phyloP scores from a whole-genome alignment of 2,797 vertebrate genomes.

The Xenentodon cancila region DNA sequence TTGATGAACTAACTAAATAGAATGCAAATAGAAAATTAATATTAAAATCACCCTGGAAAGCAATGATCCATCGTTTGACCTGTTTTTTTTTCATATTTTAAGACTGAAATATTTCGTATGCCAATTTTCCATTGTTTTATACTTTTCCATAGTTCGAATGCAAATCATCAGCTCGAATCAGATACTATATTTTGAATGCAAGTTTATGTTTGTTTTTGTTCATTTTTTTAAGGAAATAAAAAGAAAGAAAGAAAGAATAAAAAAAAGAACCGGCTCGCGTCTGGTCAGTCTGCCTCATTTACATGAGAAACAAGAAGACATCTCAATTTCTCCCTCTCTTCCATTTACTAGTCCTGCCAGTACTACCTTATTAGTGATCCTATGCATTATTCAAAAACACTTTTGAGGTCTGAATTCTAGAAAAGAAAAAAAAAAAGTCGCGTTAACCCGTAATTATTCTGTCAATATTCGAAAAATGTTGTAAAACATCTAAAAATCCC shows the following conservation, averaged over 20 bases:
- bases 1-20: constrained; percentile 13
- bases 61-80: constrained; percentile 17
- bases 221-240: neutral
- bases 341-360: constrained; percentile 64
- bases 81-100: constrained; percentile 23
- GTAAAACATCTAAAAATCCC: constrained; percentile 30
- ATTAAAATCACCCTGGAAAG: constrained; percentile 45
- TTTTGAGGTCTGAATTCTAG: constrained; percentile 56
- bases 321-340: constrained; percentile 62
- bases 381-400: constrained; percentile 73
- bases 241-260: neutral
- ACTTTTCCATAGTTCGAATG: constrained; percentile 12
- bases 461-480: constrained; percentile 55
- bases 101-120: constrained; percentile 31
- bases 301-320: constrained; percentile 71
- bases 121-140: constrained; percentile 33
- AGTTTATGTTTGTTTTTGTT: neutral
- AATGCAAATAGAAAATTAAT: constrained; percentile 34
- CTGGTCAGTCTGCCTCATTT: constrained; percentile 78
- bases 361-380: constrained; percentile 67
- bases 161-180: constrained; percentile 20
- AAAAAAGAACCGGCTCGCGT: constrained; percentile 39
- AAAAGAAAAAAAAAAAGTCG: constrained; percentile 13
- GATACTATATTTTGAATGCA: constrained; percentile 33
- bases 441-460: constrained; percentile 51